phyloP scores from a whole-genome alignment of 2,797 vertebrate species.

The Semotilus atromaculatus region DNA sequence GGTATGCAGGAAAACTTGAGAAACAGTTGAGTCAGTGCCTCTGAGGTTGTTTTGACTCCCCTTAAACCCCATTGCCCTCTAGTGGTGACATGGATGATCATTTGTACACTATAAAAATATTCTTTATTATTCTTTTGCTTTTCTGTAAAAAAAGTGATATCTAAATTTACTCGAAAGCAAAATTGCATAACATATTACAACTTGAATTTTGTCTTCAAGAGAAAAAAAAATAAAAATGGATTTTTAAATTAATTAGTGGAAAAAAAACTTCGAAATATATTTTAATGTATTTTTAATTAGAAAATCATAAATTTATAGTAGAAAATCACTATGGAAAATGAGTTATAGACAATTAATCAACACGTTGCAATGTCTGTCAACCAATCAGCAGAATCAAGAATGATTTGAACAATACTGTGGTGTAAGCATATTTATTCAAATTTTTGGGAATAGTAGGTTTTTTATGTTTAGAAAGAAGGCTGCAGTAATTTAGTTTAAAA shows the following conservation, averaged over 20 bases:
- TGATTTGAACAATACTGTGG: neutral
- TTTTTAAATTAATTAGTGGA: neutral
- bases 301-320: too few relatives aligned
- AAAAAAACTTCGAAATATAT: neutral
- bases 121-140: neutral
- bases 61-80: conserved; percentile 51
- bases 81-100: conserved; percentile 29
- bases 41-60: conserved; percentile 1
- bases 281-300: neutral
- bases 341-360: neutral
- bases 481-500: neutral
- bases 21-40: neutral
- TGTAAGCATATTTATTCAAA: neutral
- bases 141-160: neutral
- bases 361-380: neutral
- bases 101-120: neutral
- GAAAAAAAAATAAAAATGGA: neutral
- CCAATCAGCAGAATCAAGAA: neutral
- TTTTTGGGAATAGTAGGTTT: too few relatives aligned
- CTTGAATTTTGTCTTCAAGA: neutral
- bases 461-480: too few relatives aligned
- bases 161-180: neutral
- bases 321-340: neutral
- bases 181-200: neutral
- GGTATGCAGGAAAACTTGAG: conserved; percentile 19